phyloP scores from a whole-genome alignment of 2,113 vertebrate species.

The Gnathonemus longibarbis region DNA sequence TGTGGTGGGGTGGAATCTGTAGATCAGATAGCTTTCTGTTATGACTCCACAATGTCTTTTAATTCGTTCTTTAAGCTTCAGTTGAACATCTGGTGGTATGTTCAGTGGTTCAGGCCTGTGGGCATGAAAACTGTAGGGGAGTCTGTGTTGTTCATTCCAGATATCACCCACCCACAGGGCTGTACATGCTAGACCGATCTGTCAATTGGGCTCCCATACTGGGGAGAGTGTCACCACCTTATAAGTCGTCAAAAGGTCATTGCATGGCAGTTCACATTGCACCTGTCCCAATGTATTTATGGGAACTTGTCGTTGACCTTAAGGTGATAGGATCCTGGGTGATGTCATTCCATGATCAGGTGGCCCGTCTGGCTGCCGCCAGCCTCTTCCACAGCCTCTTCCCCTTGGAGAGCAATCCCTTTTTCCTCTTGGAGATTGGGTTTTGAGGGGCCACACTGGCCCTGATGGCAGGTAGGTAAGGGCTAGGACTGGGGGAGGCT shows the following conservation, averaged over 20 bases:
- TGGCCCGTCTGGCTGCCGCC: constrained; percentile 67
- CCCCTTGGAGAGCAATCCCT: constrained; percentile 94
- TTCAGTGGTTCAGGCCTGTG: not conserved
- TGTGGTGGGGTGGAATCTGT: not conserved
- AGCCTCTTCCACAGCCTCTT: constrained; percentile 94
- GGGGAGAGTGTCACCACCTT: not conserved
- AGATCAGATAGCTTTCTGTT: not conserved
- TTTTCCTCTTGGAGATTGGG: constrained; percentile 90
- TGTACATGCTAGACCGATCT: not conserved
- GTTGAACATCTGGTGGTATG: not conserved
- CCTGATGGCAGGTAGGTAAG: constrained; percentile 68
- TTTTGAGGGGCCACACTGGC: constrained; percentile 65
- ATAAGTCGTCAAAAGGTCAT: not conserved
- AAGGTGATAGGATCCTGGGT: not conserved
- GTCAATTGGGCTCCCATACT: not conserved
- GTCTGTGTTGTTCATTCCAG: not conserved
- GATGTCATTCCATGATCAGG: constrained; percentile 34
- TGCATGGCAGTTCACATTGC: not conserved
- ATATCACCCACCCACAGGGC: not conserved
- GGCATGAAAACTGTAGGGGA: not conserved
- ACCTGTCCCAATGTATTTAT: not conserved
- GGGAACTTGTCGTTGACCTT: not conserved
- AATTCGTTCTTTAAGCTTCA: not conserved
- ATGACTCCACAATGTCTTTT: not conserved
- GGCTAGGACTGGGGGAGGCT: constrained; percentile 79